These are phyloP conservation scores for Volucella inanis DNA, from an alignment of 2,888 invertebrate genomes.

Conservation along the genomic window DNA sequence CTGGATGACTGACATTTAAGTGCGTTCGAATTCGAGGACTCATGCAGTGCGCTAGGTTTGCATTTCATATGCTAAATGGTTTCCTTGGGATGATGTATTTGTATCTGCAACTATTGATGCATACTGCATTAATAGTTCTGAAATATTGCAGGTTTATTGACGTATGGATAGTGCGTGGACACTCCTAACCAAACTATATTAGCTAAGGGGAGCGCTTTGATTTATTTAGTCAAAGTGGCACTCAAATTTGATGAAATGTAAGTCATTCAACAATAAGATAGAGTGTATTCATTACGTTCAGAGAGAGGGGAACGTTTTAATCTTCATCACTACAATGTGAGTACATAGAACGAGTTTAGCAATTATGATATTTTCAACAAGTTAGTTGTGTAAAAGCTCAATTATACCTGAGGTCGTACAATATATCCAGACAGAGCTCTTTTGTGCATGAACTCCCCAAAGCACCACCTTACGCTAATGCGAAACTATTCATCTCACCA, in stretches of 20 bases:
- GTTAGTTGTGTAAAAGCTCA: slow-evolving; percentile 50
- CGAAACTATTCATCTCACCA: slow-evolving; percentile 10
- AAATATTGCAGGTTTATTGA: slow-evolving; percentile 36
- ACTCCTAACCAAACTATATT: slow-evolving; percentile 32
- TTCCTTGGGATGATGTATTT: slow-evolving; percentile 26
- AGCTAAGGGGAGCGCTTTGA: slow-evolving; percentile 30
- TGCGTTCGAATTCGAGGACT: slow-evolving; percentile 28
- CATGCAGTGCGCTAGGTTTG: slow-evolving; percentile 16
- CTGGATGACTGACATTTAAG: slow-evolving; percentile 58
- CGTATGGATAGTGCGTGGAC: slow-evolving; percentile 36
- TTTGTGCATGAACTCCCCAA: slow-evolving; percentile 9
- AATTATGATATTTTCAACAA: slow-evolving; percentile 33
- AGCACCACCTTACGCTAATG: slow-evolving; percentile 30
- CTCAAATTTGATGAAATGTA: slow-evolving; percentile 44
- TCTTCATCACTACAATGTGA: too few relatives aligned
- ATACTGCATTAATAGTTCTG: slow-evolving; percentile 20
- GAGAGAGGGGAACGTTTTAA: too few relatives aligned
- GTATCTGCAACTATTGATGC: not conserved
- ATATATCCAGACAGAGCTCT: slow-evolving; percentile 38
- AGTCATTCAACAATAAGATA: too few relatives aligned
- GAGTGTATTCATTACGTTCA: not conserved
- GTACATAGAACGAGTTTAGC: slow-evolving; percentile 1
- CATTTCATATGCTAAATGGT: not conserved
- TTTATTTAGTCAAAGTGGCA: slow-evolving; percentile 52
- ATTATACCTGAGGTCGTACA: not conserved